Evolutionary conservation across 2,888 invertebrate genomes (phyloP).

Genomic region (Rhimphoctona megacephalus): DNA sequence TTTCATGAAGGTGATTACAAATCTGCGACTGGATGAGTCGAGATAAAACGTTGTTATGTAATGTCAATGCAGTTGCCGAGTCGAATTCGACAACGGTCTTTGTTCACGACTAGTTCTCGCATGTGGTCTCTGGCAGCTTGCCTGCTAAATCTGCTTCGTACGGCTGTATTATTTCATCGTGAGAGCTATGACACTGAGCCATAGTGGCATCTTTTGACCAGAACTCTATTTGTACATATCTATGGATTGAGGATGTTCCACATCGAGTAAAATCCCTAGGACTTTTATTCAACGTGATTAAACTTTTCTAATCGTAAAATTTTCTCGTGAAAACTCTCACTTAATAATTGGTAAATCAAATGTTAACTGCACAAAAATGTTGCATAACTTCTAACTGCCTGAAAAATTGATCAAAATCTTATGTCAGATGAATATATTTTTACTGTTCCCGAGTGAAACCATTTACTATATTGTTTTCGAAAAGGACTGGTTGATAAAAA

Average conservation of each 20-base stretch:
- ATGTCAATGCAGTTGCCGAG: constrained; percentile 48
- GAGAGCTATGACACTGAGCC: constrained; percentile 17
- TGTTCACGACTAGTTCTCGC: background rate
- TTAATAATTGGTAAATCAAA: too few species aligned
- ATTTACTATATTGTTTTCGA: background rate
- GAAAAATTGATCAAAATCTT: background rate
- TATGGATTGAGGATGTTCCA: background rate
- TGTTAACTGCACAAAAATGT: too few species aligned
- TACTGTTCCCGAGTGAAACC: background rate
- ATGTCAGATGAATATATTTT: background rate
- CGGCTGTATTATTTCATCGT: constrained; percentile 32
- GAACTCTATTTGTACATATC: background rate
- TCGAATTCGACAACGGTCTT: constrained; percentile 34
- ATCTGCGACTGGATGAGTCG: background rate
- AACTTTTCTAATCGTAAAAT: background rate
- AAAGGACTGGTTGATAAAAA: background rate
- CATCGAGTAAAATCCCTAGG: background rate
- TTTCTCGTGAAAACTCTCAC: background rate
- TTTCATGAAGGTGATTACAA: background rate
- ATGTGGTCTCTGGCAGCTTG: constrained; percentile 50
- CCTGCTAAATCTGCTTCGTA: constrained; percentile 35
- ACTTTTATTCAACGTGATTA: background rate
- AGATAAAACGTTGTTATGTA: constrained; percentile 44
- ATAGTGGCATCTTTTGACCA: constrained; percentile 4
- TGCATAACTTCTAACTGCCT: background rate